Evolutionary conservation across 2,113 vertebrate genomes (phyloP).

Genomic region (Mirounga angustirostris): DNA sequence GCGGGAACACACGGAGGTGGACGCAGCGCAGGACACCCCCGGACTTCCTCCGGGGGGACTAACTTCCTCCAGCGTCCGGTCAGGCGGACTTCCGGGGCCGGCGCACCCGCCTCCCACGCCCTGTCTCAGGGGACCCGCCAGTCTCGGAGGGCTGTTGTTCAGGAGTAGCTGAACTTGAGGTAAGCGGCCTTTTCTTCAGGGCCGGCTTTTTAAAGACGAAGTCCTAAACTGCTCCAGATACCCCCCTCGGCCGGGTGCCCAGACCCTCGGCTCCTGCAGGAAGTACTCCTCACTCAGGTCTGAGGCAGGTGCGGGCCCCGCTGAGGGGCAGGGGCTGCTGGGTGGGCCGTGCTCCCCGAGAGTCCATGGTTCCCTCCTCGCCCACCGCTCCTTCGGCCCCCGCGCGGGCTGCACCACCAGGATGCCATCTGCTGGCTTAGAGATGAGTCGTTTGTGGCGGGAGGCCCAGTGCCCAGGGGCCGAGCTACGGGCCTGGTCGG

Average conservation of each 20-base stretch:
- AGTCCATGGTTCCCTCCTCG: neutral
- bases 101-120: neutral
- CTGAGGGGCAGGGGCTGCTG: neutral
- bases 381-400: neutral
- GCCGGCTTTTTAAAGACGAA: slow-evolving; percentile 92
- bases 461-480: no score
- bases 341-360: neutral
- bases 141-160: slow-evolving; percentile 90
- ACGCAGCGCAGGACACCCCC: slow-evolving; percentile 65
- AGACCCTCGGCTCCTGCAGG: slow-evolving; percentile 69
- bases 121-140: neutral
- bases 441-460: neutral
- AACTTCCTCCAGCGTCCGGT: slow-evolving; percentile 79
- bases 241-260: slow-evolving; percentile 81
- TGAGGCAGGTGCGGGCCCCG: neutral
- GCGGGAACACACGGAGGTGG: neutral
- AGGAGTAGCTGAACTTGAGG: slow-evolving; percentile 93
- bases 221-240: slow-evolving; percentile 93
- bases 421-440: neutral
- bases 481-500: accelerated
- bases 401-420: neutral
- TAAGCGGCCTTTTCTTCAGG: slow-evolving; percentile 87
- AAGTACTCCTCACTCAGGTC: slow-evolving; percentile 55
- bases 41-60: slow-evolving; percentile 84
- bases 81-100: slow-evolving; percentile 39